phyloP scores from a whole-genome alignment of 1,140 invertebrate genomes.

The Scaptomyza graminum region DNA sequence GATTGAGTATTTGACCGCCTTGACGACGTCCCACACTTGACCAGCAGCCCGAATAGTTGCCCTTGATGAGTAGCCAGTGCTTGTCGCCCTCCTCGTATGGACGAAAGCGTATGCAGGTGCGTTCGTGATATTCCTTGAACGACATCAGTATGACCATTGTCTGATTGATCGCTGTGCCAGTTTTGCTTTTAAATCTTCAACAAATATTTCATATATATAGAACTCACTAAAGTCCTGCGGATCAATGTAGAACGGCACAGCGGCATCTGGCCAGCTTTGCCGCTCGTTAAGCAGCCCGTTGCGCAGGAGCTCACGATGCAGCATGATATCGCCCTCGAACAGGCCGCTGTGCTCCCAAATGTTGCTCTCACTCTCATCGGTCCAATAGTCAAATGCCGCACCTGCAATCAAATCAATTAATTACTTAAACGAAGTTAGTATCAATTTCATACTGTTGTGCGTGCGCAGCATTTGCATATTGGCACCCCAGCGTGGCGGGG shows the following conservation, averaged over 20 bases:
- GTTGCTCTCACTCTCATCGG: slow-evolving; percentile 86
- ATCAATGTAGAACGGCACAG: slow-evolving; percentile 87
- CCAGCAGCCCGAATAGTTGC: slow-evolving; percentile 91
- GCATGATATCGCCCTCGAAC: slow-evolving; percentile 86
- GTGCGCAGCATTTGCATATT: slow-evolving; percentile 78
- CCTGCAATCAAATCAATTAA: slow-evolving; percentile 78
- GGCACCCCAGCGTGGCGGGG: slow-evolving; percentile 71
- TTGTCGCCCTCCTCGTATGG: slow-evolving; percentile 87
- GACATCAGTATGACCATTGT: slow-evolving; percentile 86
- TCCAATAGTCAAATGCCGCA: slow-evolving; percentile 86
- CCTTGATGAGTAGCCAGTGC: slow-evolving; percentile 87
- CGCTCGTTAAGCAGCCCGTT: slow-evolving; percentile 87
- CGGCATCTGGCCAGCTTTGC: slow-evolving; percentile 87
- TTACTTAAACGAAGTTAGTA: background rate
- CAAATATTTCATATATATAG: slow-evolving; percentile 70
- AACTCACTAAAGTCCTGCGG: slow-evolving; percentile 87
- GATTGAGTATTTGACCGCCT: slow-evolving; percentile 86
- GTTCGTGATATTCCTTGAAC: slow-evolving; percentile 88
- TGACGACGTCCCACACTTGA: slow-evolving; percentile 88
- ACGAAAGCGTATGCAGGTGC: slow-evolving; percentile 90
- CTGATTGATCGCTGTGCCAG: slow-evolving; percentile 75
- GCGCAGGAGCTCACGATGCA: slow-evolving; percentile 82
- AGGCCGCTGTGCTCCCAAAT: slow-evolving; percentile 87
- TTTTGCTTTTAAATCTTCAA: slow-evolving; percentile 22
- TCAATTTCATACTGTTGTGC: slow-evolving; percentile 65